phyloP scores from a whole-genome alignment of 2,113 vertebrate genomes.

The Mesitornis unicolor region DNA sequence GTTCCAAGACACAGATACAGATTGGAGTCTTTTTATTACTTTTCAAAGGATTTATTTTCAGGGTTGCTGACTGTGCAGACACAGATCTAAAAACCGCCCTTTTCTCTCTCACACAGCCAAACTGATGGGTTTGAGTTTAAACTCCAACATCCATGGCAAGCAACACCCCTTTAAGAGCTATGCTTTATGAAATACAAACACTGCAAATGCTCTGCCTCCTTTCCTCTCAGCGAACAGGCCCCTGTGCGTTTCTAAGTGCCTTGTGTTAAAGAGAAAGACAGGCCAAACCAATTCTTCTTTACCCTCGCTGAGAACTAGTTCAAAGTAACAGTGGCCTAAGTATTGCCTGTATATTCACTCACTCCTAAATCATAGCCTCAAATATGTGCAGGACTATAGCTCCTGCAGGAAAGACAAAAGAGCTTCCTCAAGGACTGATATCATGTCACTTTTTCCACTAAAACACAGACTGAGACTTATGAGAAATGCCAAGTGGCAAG shows the following conservation, averaged over 20 bases:
- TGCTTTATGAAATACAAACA: neutral
- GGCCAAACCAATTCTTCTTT: neutral
- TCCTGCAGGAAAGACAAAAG: neutral
- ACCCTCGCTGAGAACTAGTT: neutral
- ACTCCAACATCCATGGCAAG: neutral
- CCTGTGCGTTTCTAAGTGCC: neutral
- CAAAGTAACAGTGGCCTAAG: neutral
- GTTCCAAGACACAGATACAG: neutral
- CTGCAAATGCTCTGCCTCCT: neutral
- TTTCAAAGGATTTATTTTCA: neutral
- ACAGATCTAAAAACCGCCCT: neutral
- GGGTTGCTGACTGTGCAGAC: neutral
- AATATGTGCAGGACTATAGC: neutral
- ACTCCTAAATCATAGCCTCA: neutral
- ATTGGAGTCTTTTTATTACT: neutral
- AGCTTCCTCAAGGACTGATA: neutral
- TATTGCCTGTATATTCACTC: neutral
- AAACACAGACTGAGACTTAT: neutral
- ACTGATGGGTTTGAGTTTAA: neutral
- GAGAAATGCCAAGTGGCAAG: neutral
- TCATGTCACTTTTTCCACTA: neutral
- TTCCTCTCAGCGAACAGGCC: rapidly evolving
- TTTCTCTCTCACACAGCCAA: neutral
- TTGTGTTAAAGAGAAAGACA: neutral
- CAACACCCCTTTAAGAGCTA: neutral